Evolutionary conservation across 2,113 vertebrate species (phyloP), one percentile per base, ranked within the genome.

Genomic region (Ctenomys sociabilis): DNA sequence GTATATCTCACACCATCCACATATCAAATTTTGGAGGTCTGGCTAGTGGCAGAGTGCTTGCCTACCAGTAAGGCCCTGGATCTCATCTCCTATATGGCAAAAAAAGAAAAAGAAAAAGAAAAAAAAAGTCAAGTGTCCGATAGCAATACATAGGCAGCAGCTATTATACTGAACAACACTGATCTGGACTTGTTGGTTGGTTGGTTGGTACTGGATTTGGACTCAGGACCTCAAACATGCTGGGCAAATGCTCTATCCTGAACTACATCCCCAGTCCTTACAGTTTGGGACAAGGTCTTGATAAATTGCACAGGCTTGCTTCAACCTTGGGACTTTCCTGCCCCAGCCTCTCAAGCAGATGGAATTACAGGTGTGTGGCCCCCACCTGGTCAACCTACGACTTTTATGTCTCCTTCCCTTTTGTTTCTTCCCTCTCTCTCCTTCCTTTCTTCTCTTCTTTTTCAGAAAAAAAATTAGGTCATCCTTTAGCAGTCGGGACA

Each of bases 401-500:
- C 2, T 19, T 70, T 85, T 28, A 19, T n/a, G 10, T n/a, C n/a
- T 43, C 45, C 14, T 22, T 26, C 63, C 6, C 59, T 73, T 8
- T 21, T 10, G 64, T 6, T 57, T 11, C 57, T 57, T 19, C 21
- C 37, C 14, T 22, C 22, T 43, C 21, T 21, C 8, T 52, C 32
- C 19, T 5, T 45, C 9, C 32, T 5, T 40, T 26, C 5, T 64
- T 30, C 35, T 2, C 37, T 30, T 73, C 21, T 63, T 66, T 78
- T 80, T 88, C 70, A 59, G 49, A 52, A 90, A 75, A 96, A 96
- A 49, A 57, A 57, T 19, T 24, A 91, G 32, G 49, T 68, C 49
- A 63, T 75, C 66, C 45, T 66, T 88, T 92, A 81, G 70, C 85
- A 90, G 45, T 54, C 4, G 35, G 85, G 66, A 72, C 43, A 45